Evolutionary conservation across 2,113 vertebrate species (phyloP).

Genomic region (Atrichornis clamosus): DNA sequence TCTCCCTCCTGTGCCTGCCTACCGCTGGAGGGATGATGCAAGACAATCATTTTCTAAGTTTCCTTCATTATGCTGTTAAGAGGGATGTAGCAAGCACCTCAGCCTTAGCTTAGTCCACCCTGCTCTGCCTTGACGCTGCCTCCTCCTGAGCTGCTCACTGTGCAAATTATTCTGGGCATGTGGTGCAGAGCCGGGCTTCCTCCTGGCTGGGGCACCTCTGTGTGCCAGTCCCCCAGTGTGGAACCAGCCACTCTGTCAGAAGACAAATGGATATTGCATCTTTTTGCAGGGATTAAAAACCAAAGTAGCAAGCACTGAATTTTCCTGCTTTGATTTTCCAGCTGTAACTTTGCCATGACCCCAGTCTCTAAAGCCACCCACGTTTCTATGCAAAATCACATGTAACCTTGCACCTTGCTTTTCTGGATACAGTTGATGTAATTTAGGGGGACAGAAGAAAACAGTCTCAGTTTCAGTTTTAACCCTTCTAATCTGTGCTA

Average conservation of each 20-base stretch:
- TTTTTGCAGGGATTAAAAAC: background rate
- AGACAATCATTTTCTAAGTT: background rate
- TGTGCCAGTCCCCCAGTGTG: rapidly evolving
- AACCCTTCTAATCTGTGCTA: background rate
- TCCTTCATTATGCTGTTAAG: background rate
- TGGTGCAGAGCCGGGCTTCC: background rate
- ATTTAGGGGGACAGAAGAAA: background rate
- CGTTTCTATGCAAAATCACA: background rate
- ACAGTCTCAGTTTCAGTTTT: background rate
- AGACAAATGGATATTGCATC: too few species aligned
- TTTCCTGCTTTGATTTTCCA: background rate
- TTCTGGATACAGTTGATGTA: background rate
- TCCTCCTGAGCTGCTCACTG: background rate
- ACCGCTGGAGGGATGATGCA: background rate
- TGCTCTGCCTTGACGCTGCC: background rate
- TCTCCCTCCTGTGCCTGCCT: background rate
- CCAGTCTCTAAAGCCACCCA: background rate
- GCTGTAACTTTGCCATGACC: background rate
- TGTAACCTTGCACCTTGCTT: background rate
- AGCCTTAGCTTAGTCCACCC: background rate
- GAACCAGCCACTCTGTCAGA: background rate
- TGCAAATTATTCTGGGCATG: rapidly evolving
- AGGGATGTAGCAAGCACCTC: background rate
- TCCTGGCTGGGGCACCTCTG: background rate
- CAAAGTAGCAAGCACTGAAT: background rate